phyloP scores from a whole-genome alignment of 35 echinoderm and acorn worm species.

The Eucidaris tribuloides region DNA sequence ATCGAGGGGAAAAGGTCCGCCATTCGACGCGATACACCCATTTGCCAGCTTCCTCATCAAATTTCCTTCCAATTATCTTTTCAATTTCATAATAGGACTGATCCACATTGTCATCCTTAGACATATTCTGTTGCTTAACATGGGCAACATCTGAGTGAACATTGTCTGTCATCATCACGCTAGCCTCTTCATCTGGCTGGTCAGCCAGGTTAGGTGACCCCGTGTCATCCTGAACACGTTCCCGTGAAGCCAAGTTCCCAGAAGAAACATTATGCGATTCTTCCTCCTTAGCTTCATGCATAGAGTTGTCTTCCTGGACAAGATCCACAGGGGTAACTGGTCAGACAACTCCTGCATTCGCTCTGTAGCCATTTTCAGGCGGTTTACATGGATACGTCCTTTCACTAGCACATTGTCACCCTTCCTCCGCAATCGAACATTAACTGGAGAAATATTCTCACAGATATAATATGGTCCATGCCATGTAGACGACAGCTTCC shows the following conservation, averaged over 20 bases:
- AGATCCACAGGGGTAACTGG: not conserved
- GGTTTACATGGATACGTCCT: not conserved
- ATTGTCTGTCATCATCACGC: not conserved
- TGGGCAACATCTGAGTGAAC: not conserved
- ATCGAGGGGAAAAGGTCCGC: not conserved
- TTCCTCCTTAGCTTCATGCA: not conserved
- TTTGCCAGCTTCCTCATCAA: not conserved
- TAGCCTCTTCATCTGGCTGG: not conserved
- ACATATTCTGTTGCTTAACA: not conserved
- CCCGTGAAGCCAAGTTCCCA: not conserved
- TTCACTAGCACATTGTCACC: not conserved
- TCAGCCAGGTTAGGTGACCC: too few species aligned
- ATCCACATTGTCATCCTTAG: not conserved
- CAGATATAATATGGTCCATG: slow-evolving; percentile 37
- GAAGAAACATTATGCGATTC: too few species aligned
- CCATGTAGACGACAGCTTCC: slow-evolving; percentile 32
- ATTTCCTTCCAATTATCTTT: not conserved
- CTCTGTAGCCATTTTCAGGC: not conserved
- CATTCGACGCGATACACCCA: not conserved
- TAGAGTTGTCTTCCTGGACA: not conserved
- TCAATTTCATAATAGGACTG: not conserved
- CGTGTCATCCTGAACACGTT: not conserved
- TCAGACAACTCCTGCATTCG: not conserved
- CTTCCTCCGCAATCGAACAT: not conserved
- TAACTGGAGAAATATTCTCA: not conserved